Conservation (phyloP, 2,888 invertebrate genomes). For the Hypena proboscidalis region DNA sequence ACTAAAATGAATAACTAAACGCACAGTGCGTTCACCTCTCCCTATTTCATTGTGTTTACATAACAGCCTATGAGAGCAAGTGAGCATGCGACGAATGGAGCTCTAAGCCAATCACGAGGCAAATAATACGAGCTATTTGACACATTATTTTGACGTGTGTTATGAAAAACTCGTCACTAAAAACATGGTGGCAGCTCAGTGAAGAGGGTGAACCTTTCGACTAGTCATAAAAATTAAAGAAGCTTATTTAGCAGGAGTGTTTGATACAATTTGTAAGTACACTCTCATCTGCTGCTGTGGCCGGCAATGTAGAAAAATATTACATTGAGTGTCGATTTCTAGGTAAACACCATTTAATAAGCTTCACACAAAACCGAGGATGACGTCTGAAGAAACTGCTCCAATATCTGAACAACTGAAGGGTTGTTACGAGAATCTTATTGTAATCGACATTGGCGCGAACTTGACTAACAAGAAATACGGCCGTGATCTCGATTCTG, state of each 20-base stretch:
- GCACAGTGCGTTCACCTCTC: not conserved
- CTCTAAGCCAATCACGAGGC: slow-evolving; percentile 20
- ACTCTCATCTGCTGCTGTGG: slow-evolving; percentile 5
- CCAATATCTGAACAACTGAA: slow-evolving; percentile 86
- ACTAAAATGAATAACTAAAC: slow-evolving; percentile 17
- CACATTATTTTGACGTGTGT: slow-evolving; percentile 14
- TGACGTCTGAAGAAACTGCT: slow-evolving; percentile 84
- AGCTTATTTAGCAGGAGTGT: slow-evolving; percentile 83
- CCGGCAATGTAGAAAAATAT: slow-evolving; percentile 13
- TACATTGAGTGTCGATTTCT: slow-evolving; percentile 40
- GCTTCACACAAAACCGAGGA: slow-evolving; percentile 77
- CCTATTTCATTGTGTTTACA: not conserved
- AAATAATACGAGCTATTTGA: slow-evolving; percentile 4
- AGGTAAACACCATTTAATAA: slow-evolving; percentile 83
- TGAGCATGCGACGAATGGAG: not conserved
- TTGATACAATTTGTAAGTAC: slow-evolving; percentile 82
- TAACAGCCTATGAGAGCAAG: slow-evolving; percentile 18
- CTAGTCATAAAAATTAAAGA: slow-evolving; percentile 74
- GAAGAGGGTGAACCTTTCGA: slow-evolving; percentile 71
- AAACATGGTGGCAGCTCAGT: slow-evolving; percentile 84
- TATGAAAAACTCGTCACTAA: slow-evolving; percentile 45
- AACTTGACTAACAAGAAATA: slow-evolving; percentile 98
- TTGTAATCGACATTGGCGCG: slow-evolving; percentile 96
- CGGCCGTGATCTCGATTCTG: slow-evolving; percentile 95
- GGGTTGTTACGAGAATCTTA: slow-evolving; percentile 95